Evolutionary conservation across 30 jellyfish, hydroid and myxozoan genomes (phyloP).

Genomic region (Chironex yamaguchii): DNA sequence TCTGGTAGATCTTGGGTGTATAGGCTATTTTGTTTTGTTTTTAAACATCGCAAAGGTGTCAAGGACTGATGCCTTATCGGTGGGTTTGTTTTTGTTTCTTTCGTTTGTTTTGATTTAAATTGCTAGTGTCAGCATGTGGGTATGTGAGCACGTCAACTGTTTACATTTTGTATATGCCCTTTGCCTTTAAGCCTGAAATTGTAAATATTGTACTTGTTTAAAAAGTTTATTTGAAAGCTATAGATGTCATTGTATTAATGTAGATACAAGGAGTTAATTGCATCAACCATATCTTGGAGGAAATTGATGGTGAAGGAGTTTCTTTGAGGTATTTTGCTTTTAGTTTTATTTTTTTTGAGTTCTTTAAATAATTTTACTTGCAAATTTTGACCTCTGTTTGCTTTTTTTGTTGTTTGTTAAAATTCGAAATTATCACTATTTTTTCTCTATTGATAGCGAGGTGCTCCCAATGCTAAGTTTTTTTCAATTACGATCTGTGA

Average conservation of each 20-base stretch:
- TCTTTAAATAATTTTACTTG: background rate
- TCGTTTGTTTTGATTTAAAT: too few species aligned
- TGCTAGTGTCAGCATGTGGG: too few species aligned
- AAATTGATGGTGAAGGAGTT: constrained; percentile 89
- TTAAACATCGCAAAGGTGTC: too few species aligned
- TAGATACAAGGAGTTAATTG: constrained; percentile 83
- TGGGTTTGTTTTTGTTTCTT: too few species aligned
- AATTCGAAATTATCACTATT: background rate
- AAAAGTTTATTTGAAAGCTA: too few species aligned
- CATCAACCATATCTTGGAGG: constrained; percentile 72
- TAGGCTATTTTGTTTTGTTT: too few species aligned
- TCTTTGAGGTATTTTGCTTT: constrained; percentile 65
- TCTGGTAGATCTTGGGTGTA: too few species aligned
- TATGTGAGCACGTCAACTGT: too few species aligned
- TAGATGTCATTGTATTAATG: too few species aligned
- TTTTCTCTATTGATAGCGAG: constrained; percentile 47
- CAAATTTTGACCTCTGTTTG: background rate
- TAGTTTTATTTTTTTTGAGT: background rate
- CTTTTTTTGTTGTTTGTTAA: background rate
- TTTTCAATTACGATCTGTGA: constrained; percentile 84
- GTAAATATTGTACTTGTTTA: too few species aligned
- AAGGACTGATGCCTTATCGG: too few species aligned
- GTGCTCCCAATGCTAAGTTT: constrained; percentile 90
- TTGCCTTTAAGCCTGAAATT: too few species aligned
- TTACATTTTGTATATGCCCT: background rate